Evolutionary conservation across 2,797 vertebrate genomes (phyloP).

Genomic region (Luscinia megarhynchos): DNA sequence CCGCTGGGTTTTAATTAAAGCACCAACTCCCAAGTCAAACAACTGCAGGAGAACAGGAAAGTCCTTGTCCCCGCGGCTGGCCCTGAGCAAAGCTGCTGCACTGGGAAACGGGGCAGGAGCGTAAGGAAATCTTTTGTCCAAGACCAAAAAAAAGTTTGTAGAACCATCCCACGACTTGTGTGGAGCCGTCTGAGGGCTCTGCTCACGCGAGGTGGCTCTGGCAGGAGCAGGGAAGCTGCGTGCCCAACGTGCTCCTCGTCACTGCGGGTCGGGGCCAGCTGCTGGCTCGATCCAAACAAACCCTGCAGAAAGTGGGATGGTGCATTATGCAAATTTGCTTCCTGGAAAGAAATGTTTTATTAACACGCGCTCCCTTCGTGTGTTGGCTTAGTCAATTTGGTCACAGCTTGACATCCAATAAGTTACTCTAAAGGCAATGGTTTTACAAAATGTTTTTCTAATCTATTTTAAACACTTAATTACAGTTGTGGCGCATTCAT

Average conservation of each 20-base stretch:
- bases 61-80: not conserved
- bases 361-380: not conserved
- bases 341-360: conserved; percentile 66
- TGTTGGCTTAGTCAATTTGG: conserved; percentile 61
- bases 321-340: conserved; percentile 36
- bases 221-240: not conserved
- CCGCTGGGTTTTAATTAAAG: conserved; percentile 19
- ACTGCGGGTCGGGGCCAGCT: rapidly evolving
- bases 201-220: not conserved
- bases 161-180: not conserved
- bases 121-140: rapidly evolving
- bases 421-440: conserved; percentile 46
- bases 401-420: conserved; percentile 60
- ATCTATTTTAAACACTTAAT: conserved; percentile 68
- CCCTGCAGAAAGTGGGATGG: not conserved
- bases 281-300: not conserved
- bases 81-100: not conserved
- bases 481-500: conserved; percentile 28
- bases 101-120: not conserved
- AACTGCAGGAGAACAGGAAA: conserved; percentile 51
- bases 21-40: conserved; percentile 41
- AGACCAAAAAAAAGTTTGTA: not conserved
- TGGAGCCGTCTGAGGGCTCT: not conserved
- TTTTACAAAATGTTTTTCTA: conserved; percentile 56
- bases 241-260: not conserved